phyloP scores from a whole-genome alignment of 2,113 vertebrate species.

The Nyctibius bracteatus region DNA sequence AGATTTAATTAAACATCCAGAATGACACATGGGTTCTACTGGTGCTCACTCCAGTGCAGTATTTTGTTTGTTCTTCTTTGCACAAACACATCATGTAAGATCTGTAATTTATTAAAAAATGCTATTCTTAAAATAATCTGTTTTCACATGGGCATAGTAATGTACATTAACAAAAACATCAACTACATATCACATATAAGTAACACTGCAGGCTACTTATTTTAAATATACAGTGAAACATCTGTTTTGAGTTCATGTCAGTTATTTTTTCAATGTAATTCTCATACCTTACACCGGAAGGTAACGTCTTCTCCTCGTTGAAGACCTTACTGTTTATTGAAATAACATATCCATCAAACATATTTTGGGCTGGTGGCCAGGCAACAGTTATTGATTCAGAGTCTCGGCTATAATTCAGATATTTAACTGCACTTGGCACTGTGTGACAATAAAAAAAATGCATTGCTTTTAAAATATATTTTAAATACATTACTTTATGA shows the following conservation, averaged over 20 bases:
- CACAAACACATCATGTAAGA: not conserved
- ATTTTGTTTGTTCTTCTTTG: not conserved
- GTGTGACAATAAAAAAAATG: not conserved
- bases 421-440: constrained; percentile 75
- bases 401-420: constrained; percentile 75
- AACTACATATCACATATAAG: not conserved
- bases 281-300: constrained; percentile 70
- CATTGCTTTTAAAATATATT: not conserved
- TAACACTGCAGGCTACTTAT: not conserved
- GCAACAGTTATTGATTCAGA: constrained; percentile 71
- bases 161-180: not conserved
- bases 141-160: not conserved
- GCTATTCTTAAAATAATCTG: not conserved
- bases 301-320: constrained; percentile 63
- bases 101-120: not conserved
- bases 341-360: constrained; percentile 71
- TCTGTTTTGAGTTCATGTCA: not conserved
- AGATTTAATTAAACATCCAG: not conserved
- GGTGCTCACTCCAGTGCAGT: not conserved
- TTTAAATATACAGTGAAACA: not conserved
- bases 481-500: not conserved
- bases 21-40: not conserved
- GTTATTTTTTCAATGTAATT: not conserved
- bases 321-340: constrained; percentile 73
- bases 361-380: constrained; percentile 66